Evolutionary conservation across 2,113 vertebrate genomes (phyloP).

Genomic region (Pterophyllum scalare): DNA sequence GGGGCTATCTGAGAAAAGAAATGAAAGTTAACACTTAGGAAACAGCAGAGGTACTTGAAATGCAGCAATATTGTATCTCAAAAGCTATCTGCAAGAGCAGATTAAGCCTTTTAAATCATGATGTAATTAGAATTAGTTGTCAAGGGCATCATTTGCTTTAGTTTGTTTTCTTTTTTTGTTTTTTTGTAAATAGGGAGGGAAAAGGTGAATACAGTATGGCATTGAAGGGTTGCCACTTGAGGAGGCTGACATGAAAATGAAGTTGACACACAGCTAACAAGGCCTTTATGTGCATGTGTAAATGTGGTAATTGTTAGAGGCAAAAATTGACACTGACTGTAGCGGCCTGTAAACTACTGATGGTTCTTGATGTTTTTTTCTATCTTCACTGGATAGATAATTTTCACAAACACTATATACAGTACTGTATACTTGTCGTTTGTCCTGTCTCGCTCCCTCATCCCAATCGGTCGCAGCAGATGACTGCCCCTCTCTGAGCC

Average conservation of each 20-base stretch:
- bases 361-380: not conserved
- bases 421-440: not conserved
- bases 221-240: not conserved
- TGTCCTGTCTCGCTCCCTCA: too few species aligned
- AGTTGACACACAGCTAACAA: constrained; percentile 9
- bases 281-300: not conserved
- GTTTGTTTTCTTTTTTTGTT: not conserved
- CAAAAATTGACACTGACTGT: not conserved
- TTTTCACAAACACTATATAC: not conserved
- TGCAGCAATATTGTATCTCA: not conserved
- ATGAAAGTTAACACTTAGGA: constrained; percentile 22
- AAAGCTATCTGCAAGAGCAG: not conserved
- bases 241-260: not conserved
- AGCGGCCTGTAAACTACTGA: not conserved
- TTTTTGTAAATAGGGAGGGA: not conserved
- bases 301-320: constrained; percentile 15
- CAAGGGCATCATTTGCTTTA: not conserved
- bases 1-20: constrained; percentile 21
- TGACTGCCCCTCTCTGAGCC: too few species aligned
- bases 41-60: constrained; percentile 9
- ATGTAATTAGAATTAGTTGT: not conserved
- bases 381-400: not conserved
- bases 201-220: not conserved
- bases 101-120: not conserved
- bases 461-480: too few species aligned